Evolutionary conservation across 1,140 invertebrate genomes (phyloP), one percentile per base, ranked within the genome.

Genomic region (Aphelinus atriplicis): DNA sequence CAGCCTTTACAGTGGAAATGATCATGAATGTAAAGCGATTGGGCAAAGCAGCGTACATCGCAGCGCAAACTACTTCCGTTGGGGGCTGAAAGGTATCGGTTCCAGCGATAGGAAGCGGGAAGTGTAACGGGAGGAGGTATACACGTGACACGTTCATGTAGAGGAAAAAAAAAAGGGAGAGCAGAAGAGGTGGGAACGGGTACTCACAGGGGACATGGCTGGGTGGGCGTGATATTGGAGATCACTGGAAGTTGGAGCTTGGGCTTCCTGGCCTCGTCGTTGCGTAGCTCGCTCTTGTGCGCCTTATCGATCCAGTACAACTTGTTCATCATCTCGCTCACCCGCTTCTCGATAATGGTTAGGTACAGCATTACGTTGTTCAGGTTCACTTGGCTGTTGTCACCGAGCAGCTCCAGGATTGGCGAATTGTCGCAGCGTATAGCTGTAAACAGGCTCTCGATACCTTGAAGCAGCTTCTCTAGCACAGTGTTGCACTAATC

Each of bases 311-410:
- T 80, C 79, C 88, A 90, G 70, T 90, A 87, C 57, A 90, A 84
- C 76, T 88, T 86, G 76, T 86, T 84, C 57, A 91, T 86, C 84
- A 90, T 88, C n/a, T 90, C 84, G 61, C 84, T 88, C 6, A 90
- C 88, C 5, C 84, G 84, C 80, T 92, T 91, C 76, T 94, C 93
- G 63, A 95, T 90, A 2, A 94, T 90, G 56, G 92, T 92, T 78
- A 95, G 89, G 81, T 93, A 94, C 2, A 94, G 88, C 80, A 92
- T 92, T 0, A 93, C 92, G 83, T 94, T 95, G 72, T 91, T 90
- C 64, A 89, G 88, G 7, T 91, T 93, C 43, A 94, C 89, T 26
- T 89, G 88, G 48, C 90, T 87, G 65, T 92, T 90, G 9, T 91
- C 84, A 78, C 93, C 93, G 2, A 95, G 83, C 7, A 95, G 86